phyloP scores from a whole-genome alignment of 2,113 vertebrate species.

The Dinomys branickii region DNA sequence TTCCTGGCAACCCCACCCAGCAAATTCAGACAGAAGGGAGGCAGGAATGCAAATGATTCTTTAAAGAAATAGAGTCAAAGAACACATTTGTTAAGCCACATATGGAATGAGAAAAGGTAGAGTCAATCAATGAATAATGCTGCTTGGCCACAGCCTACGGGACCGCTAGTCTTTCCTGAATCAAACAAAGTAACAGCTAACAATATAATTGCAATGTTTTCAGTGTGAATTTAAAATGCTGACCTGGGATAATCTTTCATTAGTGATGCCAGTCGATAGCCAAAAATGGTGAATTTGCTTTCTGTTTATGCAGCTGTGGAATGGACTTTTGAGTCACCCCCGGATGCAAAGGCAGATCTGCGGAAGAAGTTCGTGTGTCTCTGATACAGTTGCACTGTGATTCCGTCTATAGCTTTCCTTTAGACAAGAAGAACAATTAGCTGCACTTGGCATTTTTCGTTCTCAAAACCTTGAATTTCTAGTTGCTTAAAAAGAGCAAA shows the following conservation, averaged over 20 bases:
- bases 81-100: not conserved
- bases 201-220: not conserved
- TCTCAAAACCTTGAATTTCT: not conserved
- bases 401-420: not conserved
- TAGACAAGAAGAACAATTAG: not conserved
- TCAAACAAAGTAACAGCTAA: not conserved
- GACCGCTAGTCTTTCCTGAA: not conserved
- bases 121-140: not conserved
- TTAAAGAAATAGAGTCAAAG: conserved; percentile 6
- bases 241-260: not conserved
- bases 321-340: not conserved
- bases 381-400: not conserved
- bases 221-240: not conserved
- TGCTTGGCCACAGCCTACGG: not conserved
- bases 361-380: not conserved
- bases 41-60: not conserved
- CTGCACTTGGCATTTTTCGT: conserved; percentile 4
- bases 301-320: not conserved
- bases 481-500: not conserved
- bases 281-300: not conserved
- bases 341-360: not conserved
- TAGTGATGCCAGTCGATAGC: not conserved
- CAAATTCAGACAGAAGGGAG: not conserved
- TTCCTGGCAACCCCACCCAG: not conserved
- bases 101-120: not conserved